Conservation (phyloP, 2,113 vertebrate genomes). For the Heterotis niloticus region DNA sequence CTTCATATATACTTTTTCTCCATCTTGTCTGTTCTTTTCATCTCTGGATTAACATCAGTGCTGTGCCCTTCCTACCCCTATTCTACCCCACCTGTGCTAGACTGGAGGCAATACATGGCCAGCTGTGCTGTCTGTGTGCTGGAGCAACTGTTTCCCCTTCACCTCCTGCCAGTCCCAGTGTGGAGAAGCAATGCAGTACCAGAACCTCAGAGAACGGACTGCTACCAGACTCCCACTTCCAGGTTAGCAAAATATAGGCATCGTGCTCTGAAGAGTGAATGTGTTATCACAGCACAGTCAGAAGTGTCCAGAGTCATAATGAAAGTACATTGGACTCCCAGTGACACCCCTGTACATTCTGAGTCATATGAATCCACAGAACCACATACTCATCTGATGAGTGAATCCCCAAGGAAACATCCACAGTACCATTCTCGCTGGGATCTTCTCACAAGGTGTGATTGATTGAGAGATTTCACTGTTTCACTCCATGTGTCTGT, state of each 20-base stretch:
- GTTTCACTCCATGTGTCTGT: not conserved
- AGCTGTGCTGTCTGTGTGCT: conserved; percentile 37
- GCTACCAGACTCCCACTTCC: not conserved
- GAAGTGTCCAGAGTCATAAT: not conserved
- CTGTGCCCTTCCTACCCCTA: not conserved
- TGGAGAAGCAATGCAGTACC: not conserved
- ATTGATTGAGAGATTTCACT: not conserved
- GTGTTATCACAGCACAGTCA: not conserved
- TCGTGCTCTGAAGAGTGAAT: not conserved
- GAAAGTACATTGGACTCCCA: not conserved
- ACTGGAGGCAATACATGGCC: conserved; percentile 37
- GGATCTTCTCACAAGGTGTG: not conserved
- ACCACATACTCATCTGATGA: not conserved
- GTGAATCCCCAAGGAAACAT: not conserved
- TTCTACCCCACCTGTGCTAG: conserved; percentile 23
- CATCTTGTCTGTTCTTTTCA: no score
- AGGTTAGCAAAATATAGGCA: not conserved
- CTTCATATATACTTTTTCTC: no score
- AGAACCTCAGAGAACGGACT: not conserved
- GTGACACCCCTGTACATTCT: not conserved
- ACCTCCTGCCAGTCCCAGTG: not conserved
- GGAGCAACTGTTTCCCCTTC: conserved; percentile 21
- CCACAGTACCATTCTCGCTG: not conserved
- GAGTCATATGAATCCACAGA: no score
- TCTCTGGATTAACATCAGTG: not conserved